Evolutionary conservation across 2,797 vertebrate genomes (phyloP).

Genomic region (Myiothlypis chrysogaster): DNA sequence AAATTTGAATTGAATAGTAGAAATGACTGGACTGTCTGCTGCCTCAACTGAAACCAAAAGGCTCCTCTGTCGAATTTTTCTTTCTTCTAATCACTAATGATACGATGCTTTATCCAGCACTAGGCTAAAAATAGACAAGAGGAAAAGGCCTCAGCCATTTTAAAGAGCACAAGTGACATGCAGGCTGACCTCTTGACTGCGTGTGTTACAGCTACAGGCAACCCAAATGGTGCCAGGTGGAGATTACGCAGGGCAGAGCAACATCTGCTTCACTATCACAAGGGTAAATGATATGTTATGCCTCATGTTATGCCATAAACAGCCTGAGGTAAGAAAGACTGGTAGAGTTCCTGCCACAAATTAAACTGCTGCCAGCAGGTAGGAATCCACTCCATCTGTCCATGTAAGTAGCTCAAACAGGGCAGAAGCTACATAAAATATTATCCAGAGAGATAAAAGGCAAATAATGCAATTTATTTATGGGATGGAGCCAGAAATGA

Average conservation of each 20-base stretch:
- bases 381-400: constrained; percentile 55
- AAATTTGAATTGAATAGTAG: constrained; percentile 50
- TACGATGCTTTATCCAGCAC: neutral
- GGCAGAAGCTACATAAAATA: constrained; percentile 36
- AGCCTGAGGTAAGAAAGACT: constrained; percentile 49
- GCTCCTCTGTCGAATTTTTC: neutral
- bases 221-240: constrained; percentile 56
- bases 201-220: neutral
- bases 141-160: neutral
- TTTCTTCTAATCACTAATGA: neutral
- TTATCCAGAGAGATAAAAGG: constrained; percentile 14
- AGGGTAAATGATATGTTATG: constrained; percentile 36
- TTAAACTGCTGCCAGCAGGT: constrained; percentile 49
- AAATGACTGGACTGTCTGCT: neutral
- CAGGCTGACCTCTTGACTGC: constrained; percentile 17
- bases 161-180: neutral
- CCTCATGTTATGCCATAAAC: constrained; percentile 49
- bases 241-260: constrained; percentile 25
- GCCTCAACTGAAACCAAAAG: neutral
- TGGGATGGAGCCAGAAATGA: constrained; percentile 16
- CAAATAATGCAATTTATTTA: constrained; percentile 35
- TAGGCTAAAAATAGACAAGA: constrained; percentile 8
- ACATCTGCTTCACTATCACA: constrained; percentile 59
- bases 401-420: neutral
- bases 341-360: constrained; percentile 46